Conservation (phyloP, 2,113 vertebrate species). For the Pangasianodon gigas region DNA sequence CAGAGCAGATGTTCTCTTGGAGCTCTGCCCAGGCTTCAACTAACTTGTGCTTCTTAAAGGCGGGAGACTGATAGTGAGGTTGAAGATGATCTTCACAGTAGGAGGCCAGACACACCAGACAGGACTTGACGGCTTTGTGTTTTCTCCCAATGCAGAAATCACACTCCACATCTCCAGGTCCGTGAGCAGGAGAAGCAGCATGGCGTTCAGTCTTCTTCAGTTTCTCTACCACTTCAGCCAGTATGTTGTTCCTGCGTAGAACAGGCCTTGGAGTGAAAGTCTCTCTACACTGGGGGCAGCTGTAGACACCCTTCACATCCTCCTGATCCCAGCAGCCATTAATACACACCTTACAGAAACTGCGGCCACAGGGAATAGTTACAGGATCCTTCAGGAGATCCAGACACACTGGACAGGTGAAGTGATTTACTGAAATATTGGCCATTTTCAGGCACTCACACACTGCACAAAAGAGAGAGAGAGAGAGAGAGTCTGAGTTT, state of each 20-base stretch:
- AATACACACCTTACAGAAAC: background rate
- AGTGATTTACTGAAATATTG: background rate
- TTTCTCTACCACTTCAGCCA: background rate
- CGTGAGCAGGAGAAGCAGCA: background rate
- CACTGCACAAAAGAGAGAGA: background rate
- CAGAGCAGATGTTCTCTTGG: background rate
- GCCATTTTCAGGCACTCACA: background rate
- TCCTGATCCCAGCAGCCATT: background rate
- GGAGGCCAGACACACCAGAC: too few relatives aligned
- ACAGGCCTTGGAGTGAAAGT: background rate
- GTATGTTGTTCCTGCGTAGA: background rate
- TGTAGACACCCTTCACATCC: background rate
- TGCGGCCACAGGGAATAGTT: background rate
- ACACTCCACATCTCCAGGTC: background rate
- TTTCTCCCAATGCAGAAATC: background rate
- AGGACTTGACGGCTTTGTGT: too few relatives aligned
- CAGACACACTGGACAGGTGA: background rate
- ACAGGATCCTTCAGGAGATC: background rate
- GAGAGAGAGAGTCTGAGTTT: background rate
- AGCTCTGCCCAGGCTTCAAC: background rate
- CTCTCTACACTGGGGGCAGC: background rate
- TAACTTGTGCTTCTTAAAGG: background rate
- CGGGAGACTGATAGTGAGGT: background rate
- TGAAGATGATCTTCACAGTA: too few relatives aligned
- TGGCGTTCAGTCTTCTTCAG: background rate